Conservation (phyloP, 2,113 vertebrate species). For the Philantomba maxwellii region DNA sequence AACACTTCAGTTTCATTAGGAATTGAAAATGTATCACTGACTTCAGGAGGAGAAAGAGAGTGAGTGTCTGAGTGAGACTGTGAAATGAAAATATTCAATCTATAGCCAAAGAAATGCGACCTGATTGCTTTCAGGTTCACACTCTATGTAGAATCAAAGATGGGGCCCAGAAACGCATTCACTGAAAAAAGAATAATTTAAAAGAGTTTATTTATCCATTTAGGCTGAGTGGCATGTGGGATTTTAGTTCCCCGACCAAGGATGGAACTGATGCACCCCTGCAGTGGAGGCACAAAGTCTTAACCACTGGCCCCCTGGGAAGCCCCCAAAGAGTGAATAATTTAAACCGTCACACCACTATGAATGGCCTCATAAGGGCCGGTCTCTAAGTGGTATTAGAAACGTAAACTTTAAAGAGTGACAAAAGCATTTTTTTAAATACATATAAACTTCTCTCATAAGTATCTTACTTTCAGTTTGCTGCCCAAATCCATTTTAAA, state of each 20-base stretch:
- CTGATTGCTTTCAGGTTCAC: neutral
- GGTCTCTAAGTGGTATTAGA: neutral
- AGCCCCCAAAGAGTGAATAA: neutral
- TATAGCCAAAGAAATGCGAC: neutral
- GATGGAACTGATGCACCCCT: neutral
- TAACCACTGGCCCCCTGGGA: neutral
- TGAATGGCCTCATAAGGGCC: too few species aligned
- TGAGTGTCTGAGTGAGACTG: neutral
- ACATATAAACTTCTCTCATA: neutral
- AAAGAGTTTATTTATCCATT: neutral
- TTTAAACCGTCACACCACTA: fast-evolving
- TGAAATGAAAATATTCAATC: neutral
- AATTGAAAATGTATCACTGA: neutral
- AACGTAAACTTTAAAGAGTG: neutral
- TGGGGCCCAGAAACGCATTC: neutral
- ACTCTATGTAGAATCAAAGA: fast-evolving
- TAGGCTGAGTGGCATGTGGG: neutral
- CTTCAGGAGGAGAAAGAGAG: neutral
- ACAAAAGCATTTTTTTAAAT: neutral
- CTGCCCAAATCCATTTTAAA: neutral
- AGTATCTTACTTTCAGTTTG: neutral
- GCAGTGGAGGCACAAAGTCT: neutral
- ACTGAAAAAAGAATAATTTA: neutral
- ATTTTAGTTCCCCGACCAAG: neutral
- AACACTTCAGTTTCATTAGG: neutral